These are phyloP conservation scores for Harpagoxenus sublaevis DNA, from an alignment of 2,888 invertebrate species.

Conservation along the genomic window DNA sequence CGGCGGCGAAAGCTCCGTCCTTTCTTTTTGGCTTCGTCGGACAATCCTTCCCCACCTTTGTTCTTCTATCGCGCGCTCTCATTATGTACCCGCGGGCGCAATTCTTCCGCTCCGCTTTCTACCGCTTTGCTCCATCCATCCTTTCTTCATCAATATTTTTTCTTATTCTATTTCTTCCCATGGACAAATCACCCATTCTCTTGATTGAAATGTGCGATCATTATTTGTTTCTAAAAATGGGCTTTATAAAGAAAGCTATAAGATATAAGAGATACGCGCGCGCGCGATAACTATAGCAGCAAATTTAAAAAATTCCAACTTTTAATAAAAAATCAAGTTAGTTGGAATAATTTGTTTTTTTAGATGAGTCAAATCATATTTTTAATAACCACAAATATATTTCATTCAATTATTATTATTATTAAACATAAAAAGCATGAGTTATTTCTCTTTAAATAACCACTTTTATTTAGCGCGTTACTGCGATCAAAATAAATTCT, in stretches of 20 bases:
- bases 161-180: neutral
- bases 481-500: neutral
- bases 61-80: conserved; percentile 47
- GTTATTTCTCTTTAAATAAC: neutral
- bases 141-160: conserved; percentile 44
- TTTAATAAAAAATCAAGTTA: neutral
- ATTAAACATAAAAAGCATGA: neutral
- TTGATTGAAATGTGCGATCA: neutral
- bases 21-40: conserved; percentile 47
- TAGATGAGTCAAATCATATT: neutral
- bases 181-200: neutral
- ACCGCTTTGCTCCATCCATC: conserved; percentile 5
- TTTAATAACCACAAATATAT: neutral
- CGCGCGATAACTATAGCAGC: neutral
- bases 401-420: neutral
- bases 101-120: conserved; percentile 41
- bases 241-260: neutral
- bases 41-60: conserved; percentile 37
- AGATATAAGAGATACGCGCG: neutral
- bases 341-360: neutral
- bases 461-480: neutral
- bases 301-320: neutral
- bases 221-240: conserved; percentile 9
- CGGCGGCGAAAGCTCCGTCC: conserved; percentile 11
- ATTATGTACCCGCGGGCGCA: conserved; percentile 46